phyloP scores from a whole-genome alignment of 2,888 invertebrate species.

The Lochmaea crataegi region DNA sequence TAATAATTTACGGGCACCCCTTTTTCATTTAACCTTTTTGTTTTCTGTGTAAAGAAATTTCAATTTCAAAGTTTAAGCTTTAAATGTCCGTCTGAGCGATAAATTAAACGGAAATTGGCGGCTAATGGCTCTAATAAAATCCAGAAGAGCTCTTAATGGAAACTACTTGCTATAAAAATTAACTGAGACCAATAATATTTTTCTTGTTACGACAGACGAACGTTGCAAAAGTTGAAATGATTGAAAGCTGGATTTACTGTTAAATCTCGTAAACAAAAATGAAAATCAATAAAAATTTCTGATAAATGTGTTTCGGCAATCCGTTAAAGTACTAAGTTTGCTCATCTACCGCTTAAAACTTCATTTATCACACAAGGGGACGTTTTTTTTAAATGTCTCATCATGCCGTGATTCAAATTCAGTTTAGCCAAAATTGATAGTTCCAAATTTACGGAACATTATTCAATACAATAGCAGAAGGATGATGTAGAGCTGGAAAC shows the following conservation, averaged over 20 bases:
- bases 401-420: too few species aligned
- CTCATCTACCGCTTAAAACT: too few species aligned
- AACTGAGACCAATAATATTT: constrained; percentile 20
- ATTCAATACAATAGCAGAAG: too few species aligned
- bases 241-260: neutral
- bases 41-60: constrained; percentile 14
- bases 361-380: too few species aligned
- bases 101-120: constrained; percentile 26
- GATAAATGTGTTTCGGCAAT: too few species aligned
- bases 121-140: constrained; percentile 26
- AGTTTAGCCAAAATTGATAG: too few species aligned
- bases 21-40: constrained; percentile 15
- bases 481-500: too few species aligned
- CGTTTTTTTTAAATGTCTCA: too few species aligned
- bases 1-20: constrained; percentile 28
- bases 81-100: constrained; percentile 20
- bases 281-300: too few species aligned
- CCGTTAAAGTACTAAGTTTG: too few species aligned
- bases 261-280: neutral
- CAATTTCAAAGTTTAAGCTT: constrained; percentile 26
- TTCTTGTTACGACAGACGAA: neutral
- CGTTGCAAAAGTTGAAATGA: neutral
- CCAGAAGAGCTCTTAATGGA: constrained; percentile 22
- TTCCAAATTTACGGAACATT: too few species aligned
- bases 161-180: constrained; percentile 36